Percentiles rank a stretch among this genome's conserved stretches.
Conservation (phyloP, 2,888 invertebrate genomes). For the Pegoplata infirma region DNA sequence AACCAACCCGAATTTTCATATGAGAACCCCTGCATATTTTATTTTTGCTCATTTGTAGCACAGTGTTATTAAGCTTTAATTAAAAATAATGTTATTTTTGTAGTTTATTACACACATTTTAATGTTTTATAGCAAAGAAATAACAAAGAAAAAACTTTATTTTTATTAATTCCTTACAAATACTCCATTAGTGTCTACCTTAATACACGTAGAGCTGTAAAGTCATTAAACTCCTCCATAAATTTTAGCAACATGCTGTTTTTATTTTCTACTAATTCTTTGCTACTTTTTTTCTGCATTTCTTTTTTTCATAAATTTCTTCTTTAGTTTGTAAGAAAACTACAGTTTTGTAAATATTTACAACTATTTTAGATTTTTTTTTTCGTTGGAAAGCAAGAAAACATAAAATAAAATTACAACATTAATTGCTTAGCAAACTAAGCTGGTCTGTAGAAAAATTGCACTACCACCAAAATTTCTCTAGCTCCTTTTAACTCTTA, state of each 20-base stretch:
- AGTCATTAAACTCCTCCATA: slow-evolving; percentile 58
- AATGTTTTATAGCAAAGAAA: no score
- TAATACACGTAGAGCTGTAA: slow-evolving; percentile 28
- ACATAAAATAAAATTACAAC: not conserved
- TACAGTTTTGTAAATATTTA: not conserved
- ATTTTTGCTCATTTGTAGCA: no score
- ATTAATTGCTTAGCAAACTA: slow-evolving; percentile 53
- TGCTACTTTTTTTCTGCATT: not conserved
- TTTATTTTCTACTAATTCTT: slow-evolving; percentile 49
- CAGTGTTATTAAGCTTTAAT: no score
- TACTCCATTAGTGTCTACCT: slow-evolving; percentile 52
- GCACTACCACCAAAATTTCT: not conserved
- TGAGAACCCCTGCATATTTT: no score
- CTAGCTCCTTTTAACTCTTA: slow-evolving; percentile 6
- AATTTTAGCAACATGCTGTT: slow-evolving; percentile 60
- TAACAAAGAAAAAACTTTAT: no score
- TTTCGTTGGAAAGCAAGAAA: no score
- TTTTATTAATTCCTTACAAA: slow-evolving; percentile 31
- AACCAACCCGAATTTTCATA: no score
- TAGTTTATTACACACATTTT: no score
- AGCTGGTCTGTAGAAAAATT: not conserved
- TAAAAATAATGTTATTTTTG: no score
- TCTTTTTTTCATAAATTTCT: not conserved
- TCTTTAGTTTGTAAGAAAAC: no score
- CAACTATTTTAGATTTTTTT: not conserved